Percentiles rank a stretch among this genome's conserved stretches.
These are phyloP conservation scores for Etheostoma perlongum DNA, from an alignment of 2,797 vertebrate genomes.

Conservation along the genomic window DNA sequence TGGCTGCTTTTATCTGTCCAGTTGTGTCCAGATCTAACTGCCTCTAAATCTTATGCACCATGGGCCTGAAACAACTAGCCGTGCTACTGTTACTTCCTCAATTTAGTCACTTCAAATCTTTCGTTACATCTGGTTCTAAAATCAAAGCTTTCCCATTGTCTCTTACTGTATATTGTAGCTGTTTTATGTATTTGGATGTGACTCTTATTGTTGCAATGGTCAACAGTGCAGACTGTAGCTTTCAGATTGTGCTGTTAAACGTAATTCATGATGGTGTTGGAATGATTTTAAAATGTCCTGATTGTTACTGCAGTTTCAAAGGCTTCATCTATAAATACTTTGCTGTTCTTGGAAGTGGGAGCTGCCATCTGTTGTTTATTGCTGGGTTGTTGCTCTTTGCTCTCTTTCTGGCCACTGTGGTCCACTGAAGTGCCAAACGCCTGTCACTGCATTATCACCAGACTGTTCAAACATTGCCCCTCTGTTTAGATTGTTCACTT, in stretches of 20 bases:
- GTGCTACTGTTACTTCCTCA: not conserved
- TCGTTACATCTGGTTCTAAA: not conserved
- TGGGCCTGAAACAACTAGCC: not conserved
- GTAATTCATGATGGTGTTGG: slow-evolving; percentile 21
- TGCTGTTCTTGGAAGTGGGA: slow-evolving; percentile 55
- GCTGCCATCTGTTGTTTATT: slow-evolving; percentile 71
- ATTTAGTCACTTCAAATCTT: not conserved
- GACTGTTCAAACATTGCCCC: slow-evolving; percentile 30
- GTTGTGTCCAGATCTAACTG: not conserved
- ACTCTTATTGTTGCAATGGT: slow-evolving; percentile 8
- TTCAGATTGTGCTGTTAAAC: slow-evolving; percentile 21
- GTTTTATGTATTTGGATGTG: slow-evolving; percentile 8
- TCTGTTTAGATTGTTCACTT: slow-evolving; percentile 7
- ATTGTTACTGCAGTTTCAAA: slow-evolving; percentile 30
- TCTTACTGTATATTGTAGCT: not conserved
- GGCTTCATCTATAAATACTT: slow-evolving; percentile 55
- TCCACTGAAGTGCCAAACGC: slow-evolving; percentile 41
- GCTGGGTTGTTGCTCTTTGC: slow-evolving; percentile 58
- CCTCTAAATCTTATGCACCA: not conserved
- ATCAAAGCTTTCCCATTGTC: not conserved
- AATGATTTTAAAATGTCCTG: slow-evolving; percentile 41
- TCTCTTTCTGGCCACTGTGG: slow-evolving; percentile 43
- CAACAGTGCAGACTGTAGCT: not conserved
- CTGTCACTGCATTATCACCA: slow-evolving; percentile 54
- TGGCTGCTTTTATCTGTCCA: not conserved